Percentiles rank a stretch among this genome's conserved stretches.
Evolutionary conservation across 2,888 invertebrate genomes (phyloP).

Genomic region (Metallyticus violacea): DNA sequence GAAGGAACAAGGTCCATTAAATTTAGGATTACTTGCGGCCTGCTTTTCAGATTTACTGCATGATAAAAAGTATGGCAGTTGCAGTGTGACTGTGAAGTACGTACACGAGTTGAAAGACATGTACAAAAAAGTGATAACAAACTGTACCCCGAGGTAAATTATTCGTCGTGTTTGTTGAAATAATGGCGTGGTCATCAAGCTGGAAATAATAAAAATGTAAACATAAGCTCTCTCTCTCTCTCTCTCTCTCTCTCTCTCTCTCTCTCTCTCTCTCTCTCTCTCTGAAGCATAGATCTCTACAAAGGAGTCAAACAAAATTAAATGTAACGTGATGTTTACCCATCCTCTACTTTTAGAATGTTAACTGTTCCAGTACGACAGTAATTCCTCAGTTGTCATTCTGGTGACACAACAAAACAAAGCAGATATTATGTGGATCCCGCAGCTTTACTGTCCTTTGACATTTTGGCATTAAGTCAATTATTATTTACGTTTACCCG

Average conservation of each 20-base stretch:
- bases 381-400: not conserved
- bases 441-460: too few relatives aligned
- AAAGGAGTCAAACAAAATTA: not conserved
- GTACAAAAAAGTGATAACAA: not conserved
- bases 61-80: not conserved
- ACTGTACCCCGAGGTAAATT: not conserved
- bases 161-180: not conserved
- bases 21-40: too few relatives aligned
- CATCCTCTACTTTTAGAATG: too few relatives aligned
- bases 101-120: not conserved
- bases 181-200: not conserved
- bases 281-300: not conserved
- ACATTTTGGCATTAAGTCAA: too few relatives aligned
- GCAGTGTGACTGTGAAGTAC: not conserved
- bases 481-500: too few relatives aligned
- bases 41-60: too few relatives aligned
- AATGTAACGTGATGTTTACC: not conserved
- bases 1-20: not conserved
- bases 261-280: not conserved
- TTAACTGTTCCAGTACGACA: too few relatives aligned
- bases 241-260: not conserved
- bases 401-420: not conserved
- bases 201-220: not conserved
- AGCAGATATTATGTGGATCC: not conserved
- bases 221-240: not conserved